Base-by-base conservation (phyloP, 2,113 vertebrate genomes). In the Sorex fumeus region DNA sequence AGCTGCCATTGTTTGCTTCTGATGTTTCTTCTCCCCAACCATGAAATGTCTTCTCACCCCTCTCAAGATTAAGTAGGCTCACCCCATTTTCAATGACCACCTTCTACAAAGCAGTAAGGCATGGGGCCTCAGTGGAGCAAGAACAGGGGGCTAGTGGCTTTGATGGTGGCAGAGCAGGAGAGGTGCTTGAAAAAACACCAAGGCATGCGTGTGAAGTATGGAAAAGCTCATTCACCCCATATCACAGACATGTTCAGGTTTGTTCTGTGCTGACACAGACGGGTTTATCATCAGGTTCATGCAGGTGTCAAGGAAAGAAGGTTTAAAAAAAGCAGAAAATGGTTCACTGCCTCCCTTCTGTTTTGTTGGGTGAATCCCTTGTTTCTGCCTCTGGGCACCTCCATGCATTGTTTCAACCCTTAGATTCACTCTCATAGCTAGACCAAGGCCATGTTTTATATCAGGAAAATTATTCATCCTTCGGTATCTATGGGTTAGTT, bases 381-480 rank as follows among this genome's bases (percentile, higher is more conserved):
- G 27, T 45, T 47, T 78, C 83, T 88, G 82, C 43, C 77, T 75
- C 69, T 27, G 87, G 71, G 66, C 53, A 6, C 32, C n/a, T 67
- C 40, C 71, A 0, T 1, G 50, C 21, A 32, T 25, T 1, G 64
- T 84, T 91, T 30, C 45, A 25, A 23, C 34, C 28, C 43, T 50
- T 40, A 72, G 27, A 18, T 75, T 72, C 21, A 4, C 34, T 87
- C 30, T 8, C 6, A 70, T 25, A n/a, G 87, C 60, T 12, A 94
- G 94, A 86, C 47, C 7, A 11, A 0, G 0, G 0, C 5, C 13
- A 28, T 11, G 60, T 60, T 64, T 19, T 47, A 36, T 64, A 69
- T 90, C 66, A 67, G n/a, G 6, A 74, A 79, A 77, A 36, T 21
- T 45, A 23, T 8, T 67, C 19, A 6, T 27, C 81, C 85, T 8